Evolutionary conservation across 2,113 vertebrate species (phyloP).

Genomic region (Talpa occidentalis): DNA sequence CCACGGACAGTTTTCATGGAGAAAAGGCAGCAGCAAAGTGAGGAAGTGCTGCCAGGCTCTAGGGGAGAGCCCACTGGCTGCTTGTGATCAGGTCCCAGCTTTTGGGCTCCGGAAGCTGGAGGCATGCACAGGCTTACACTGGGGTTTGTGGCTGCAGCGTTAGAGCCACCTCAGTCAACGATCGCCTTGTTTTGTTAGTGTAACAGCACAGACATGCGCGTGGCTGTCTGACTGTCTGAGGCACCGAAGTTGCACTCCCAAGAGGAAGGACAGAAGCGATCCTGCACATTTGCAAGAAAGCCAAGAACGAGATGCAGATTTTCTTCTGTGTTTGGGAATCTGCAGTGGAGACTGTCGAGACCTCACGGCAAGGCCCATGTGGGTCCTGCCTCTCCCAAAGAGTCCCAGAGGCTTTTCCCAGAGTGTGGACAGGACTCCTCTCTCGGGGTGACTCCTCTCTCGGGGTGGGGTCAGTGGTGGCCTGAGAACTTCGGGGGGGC

Average conservation of each 20-base stretch:
- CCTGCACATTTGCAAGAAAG: background rate
- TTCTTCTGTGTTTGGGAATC: background rate
- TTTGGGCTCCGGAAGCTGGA: background rate
- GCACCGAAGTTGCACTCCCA: background rate
- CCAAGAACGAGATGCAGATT: background rate
- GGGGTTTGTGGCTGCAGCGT: background rate
- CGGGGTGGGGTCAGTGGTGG: too few relatives aligned
- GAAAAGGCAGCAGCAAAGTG: background rate
- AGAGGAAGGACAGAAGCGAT: background rate
- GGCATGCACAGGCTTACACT: background rate
- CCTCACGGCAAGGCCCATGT: too few relatives aligned
- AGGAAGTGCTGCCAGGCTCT: background rate
- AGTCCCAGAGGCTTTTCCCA: too few relatives aligned
- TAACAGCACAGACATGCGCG: background rate
- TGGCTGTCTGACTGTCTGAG: background rate
- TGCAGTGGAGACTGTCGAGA: too few relatives aligned
- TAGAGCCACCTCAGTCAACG: background rate
- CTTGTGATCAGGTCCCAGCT: too few relatives aligned
- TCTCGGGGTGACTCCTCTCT: too few relatives aligned
- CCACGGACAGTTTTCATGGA: too few relatives aligned
- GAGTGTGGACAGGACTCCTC: too few relatives aligned
- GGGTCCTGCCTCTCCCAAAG: too few relatives aligned
- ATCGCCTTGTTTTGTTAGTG: background rate
- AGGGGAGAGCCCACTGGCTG: background rate
- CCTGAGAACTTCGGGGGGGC: too few relatives aligned